Percentiles rank a stretch among this genome's conserved stretches.
Conservation (phyloP, 2,797 vertebrate genomes). For the Pagetopsis macropterus region DNA sequence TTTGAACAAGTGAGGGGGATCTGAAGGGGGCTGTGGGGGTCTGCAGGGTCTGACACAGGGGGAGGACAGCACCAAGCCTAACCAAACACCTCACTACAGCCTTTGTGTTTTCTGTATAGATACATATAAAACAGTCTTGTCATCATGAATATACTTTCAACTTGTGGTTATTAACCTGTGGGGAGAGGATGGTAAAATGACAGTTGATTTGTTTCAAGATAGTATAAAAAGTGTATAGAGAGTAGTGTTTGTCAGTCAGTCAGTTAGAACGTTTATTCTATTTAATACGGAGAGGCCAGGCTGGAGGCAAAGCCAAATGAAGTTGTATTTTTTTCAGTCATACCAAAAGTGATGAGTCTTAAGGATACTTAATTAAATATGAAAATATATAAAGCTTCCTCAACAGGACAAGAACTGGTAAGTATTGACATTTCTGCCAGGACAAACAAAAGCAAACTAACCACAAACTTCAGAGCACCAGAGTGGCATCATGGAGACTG, state of each 20-base stretch:
- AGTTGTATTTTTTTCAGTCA: slow-evolving; percentile 16
- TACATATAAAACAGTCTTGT: too few relatives aligned
- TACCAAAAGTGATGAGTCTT: slow-evolving; percentile 23
- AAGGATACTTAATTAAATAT: slow-evolving; percentile 7
- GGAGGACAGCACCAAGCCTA: slow-evolving; percentile 26
- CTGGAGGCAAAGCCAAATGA: slow-evolving; percentile 41
- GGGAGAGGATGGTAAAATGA: slow-evolving; percentile 10
- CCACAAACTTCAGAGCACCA: slow-evolving; percentile 2
- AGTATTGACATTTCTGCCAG: background rate
- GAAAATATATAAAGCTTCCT: slow-evolving; percentile 24
- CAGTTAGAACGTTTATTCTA: slow-evolving; percentile 29
- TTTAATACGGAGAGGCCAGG: slow-evolving; percentile 37
- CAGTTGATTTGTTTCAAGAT: slow-evolving; percentile 7
- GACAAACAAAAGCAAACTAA: too few relatives aligned
- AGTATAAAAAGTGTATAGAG: slow-evolving; percentile 7
- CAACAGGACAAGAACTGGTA: background rate
- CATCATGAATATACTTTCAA: background rate
- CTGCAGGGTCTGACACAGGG: slow-evolving; percentile 32
- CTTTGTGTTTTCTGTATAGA: slow-evolving; percentile 22
- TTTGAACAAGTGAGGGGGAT: slow-evolving; percentile 50
- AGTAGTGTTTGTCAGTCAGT: slow-evolving; percentile 24
- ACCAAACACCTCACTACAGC: slow-evolving; percentile 45
- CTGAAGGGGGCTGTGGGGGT: slow-evolving; percentile 32
- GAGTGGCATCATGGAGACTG: background rate
- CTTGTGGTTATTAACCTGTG: slow-evolving; percentile 2